Percentiles rank a stretch among this genome's conserved stretches.
phyloP scores from a whole-genome alignment of 1,140 invertebrate genomes.

The Eciton burchellii region DNA sequence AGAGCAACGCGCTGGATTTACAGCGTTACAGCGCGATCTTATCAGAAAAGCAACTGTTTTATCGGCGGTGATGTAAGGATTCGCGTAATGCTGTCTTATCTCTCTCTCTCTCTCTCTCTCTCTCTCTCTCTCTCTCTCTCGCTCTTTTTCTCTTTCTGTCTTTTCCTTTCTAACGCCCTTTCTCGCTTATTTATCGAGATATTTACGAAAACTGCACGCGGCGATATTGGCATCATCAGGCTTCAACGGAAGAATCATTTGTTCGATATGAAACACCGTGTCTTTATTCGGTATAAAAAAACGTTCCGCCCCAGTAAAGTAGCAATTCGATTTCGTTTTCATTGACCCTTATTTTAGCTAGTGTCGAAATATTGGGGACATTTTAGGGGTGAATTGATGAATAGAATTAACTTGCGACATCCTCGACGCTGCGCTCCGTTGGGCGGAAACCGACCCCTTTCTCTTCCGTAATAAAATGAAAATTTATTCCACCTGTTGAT shows the following conservation, averaged over 20 bases:
- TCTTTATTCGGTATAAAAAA: too few relatives aligned
- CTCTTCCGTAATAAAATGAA: constrained; percentile 12
- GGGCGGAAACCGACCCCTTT: background rate
- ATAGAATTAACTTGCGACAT: background rate
- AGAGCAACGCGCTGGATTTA: constrained; percentile 24
- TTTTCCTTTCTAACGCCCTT: background rate
- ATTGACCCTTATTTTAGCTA: constrained; percentile 4
- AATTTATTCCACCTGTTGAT: constrained; percentile 34
- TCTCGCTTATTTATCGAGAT: background rate
- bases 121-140: background rate
- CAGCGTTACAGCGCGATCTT: constrained; percentile 32
- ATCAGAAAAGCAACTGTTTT: constrained; percentile 36
- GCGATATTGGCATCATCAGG: background rate
- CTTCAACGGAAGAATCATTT: too few relatives aligned
- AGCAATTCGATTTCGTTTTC: background rate
- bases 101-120: background rate
- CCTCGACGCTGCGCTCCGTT: background rate
- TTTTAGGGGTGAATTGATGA: background rate
- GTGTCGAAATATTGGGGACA: background rate
- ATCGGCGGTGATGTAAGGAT: constrained; percentile 31
- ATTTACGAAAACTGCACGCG: background rate
- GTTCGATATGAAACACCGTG: too few relatives aligned
- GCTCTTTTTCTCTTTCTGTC: background rate
- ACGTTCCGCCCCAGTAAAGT: too few relatives aligned
- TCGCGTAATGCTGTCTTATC: constrained; percentile 12